Conservation (phyloP, 2,888 invertebrate genomes). For the Barypeithes pellucidus region DNA sequence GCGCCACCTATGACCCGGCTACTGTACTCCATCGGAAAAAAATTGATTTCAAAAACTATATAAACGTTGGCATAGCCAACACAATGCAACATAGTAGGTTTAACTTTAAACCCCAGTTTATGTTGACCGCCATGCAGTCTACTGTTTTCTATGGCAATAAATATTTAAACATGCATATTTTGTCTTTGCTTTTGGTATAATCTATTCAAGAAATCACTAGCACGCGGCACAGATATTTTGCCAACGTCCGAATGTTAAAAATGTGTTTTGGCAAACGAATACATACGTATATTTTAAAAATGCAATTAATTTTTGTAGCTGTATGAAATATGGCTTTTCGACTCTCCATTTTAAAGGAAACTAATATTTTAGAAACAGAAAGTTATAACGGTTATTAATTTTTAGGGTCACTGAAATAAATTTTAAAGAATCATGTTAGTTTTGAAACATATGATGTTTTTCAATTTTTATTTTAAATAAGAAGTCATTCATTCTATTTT, state of each 20-base stretch:
- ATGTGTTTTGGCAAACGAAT: constrained; percentile 1
- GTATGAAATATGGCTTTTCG: neutral
- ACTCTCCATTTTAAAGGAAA: neutral
- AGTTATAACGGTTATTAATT: neutral
- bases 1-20: no score
- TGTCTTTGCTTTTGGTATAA: constrained; percentile 50
- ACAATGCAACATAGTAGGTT: constrained; percentile 45
- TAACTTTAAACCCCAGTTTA: constrained; percentile 54
- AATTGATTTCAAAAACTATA: no score
- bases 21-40: no score
- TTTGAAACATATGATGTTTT: neutral
- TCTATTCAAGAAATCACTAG: constrained; percentile 46
- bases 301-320: neutral
- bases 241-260: constrained; percentile 4
- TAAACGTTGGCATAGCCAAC: neutral
- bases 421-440: neutral
- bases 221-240: constrained; percentile 33
- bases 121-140: constrained; percentile 60
- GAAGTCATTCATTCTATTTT: constrained; percentile 1
- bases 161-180: constrained; percentile 54
- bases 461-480: neutral
- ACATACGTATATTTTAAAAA: neutral
- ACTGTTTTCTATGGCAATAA: constrained; percentile 56
- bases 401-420: neutral
- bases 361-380: neutral